These are phyloP conservation scores for Pholis gunnellus DNA, from an alignment of 2,113 vertebrate species.

Conservation along the genomic window DNA sequence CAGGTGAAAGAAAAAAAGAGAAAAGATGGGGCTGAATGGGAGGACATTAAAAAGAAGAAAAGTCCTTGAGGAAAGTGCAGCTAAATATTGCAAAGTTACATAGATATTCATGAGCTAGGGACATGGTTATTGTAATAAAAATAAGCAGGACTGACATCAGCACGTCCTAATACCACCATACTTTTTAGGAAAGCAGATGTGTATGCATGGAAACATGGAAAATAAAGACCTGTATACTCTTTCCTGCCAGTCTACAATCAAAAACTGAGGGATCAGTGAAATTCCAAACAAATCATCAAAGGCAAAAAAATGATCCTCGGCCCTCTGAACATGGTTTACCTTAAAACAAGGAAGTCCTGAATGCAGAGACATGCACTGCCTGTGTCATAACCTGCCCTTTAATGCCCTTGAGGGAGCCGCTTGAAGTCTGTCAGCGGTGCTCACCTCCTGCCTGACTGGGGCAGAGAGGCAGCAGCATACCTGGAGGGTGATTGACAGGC, in stretches of 20 bases:
- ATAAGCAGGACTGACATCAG: no score
- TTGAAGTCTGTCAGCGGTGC: constrained; percentile 70
- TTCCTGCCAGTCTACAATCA: background rate
- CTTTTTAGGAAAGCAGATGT: background rate
- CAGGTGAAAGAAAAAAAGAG: background rate
- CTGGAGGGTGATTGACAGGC: constrained; percentile 77
- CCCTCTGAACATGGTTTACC: background rate
- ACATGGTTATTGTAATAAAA: background rate
- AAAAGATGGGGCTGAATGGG: background rate
- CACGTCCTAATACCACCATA: background rate
- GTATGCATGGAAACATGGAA: background rate
- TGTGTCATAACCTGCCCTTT: constrained; percentile 69
- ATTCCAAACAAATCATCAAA: constrained; percentile 40
- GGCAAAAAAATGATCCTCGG: background rate
- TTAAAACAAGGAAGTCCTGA: constrained; percentile 36
- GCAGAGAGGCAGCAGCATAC: constrained; percentile 51
- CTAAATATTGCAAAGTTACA: background rate
- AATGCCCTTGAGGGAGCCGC: constrained; percentile 67
- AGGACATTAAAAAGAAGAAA: background rate
- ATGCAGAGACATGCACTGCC: constrained; percentile 37
- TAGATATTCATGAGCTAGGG: background rate
- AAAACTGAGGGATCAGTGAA: constrained; percentile 42
- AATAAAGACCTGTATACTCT: background rate
- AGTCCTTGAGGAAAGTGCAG: background rate
- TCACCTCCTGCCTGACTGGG: constrained; percentile 71